Conservation (phyloP, 2,888 invertebrate species). For the Ommatoiulus sabulosus region DNA sequence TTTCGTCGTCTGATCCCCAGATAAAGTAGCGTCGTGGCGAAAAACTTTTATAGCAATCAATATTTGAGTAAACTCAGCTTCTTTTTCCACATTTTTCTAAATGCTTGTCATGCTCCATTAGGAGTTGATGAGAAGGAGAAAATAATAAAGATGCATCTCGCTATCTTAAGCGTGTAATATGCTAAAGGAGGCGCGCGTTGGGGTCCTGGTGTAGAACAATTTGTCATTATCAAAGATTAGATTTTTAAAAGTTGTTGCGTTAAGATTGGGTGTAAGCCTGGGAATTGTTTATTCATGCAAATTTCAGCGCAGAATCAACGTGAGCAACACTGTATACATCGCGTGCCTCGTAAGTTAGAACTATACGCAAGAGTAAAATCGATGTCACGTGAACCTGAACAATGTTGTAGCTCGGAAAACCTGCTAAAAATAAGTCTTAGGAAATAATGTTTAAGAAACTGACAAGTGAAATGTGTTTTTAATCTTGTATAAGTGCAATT, state of each 20-base stretch:
- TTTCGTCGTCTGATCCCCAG: slow-evolving; percentile 8
- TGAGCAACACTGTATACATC: neutral
- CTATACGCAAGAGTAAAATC: neutral
- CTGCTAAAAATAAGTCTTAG: no score
- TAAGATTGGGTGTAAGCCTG: neutral
- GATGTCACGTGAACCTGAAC: neutral
- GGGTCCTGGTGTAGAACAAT: neutral
- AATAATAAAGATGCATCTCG: slow-evolving; percentile 39
- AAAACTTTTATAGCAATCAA: slow-evolving; percentile 30
- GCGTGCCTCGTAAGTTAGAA: neutral
- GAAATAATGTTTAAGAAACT: no score
- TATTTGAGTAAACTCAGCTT: slow-evolving; percentile 1
- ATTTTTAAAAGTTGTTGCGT: slow-evolving; percentile 13
- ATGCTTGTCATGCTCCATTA: slow-evolving; percentile 43
- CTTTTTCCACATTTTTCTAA: slow-evolving; percentile 12
- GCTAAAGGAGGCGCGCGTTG: neutral
- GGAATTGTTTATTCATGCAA: slow-evolving; percentile 40
- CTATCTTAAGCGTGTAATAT: neutral
- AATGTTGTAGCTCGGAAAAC: no score
- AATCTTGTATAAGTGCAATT: no score
- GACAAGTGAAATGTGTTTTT: no score
- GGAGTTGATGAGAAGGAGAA: slow-evolving; percentile 35
- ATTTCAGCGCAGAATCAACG: neutral
- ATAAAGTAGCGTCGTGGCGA: slow-evolving; percentile 8
- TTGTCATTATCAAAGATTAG: slow-evolving; percentile 40